phyloP scores from a whole-genome alignment of 2,797 vertebrate genomes.

The Otolemur crassicaudatus region DNA sequence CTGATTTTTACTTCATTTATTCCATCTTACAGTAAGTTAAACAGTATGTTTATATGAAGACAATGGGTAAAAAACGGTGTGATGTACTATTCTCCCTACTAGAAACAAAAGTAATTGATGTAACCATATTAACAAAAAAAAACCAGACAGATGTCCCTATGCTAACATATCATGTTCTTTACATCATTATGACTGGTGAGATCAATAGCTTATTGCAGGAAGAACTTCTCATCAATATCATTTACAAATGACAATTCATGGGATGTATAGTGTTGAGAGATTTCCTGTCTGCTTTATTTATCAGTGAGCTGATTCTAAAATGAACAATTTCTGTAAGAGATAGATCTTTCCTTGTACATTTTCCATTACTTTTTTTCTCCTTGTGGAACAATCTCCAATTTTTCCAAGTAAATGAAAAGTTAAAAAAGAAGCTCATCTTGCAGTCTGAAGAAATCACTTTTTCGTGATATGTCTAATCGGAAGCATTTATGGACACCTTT shows the following conservation, averaged over 20 bases:
- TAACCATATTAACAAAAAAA: slow-evolving; percentile 55
- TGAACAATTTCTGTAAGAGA: slow-evolving; percentile 66
- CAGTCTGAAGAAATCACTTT: slow-evolving; percentile 15
- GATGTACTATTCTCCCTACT: neutral
- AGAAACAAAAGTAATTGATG: neutral
- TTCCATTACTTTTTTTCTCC: slow-evolving; percentile 65
- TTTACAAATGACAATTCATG: slow-evolving; percentile 76
- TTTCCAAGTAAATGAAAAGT: slow-evolving; percentile 64
- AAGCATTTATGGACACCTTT: slow-evolving; percentile 21
- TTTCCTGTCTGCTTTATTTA: slow-evolving; percentile 82
- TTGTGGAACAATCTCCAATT: slow-evolving; percentile 32
- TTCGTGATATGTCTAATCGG: slow-evolving; percentile 37
- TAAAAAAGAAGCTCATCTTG: slow-evolving; percentile 44
- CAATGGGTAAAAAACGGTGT: neutral
- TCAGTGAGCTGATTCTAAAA: slow-evolving; percentile 69
- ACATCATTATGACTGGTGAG: slow-evolving; percentile 43
- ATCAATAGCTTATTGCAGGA: slow-evolving; percentile 85
- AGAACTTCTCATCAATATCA: slow-evolving; percentile 80
- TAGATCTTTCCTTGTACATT: slow-evolving; percentile 64
- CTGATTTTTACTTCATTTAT: slow-evolving; percentile 66
- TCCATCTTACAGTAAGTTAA: neutral
- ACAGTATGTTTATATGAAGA: neutral
- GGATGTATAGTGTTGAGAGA: slow-evolving; percentile 61
- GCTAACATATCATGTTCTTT: slow-evolving; percentile 74
- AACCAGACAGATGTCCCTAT: slow-evolving; percentile 51